Evolutionary conservation across 1,140 invertebrate species (phyloP).

Genomic region (Philopotamus ludificatus): DNA sequence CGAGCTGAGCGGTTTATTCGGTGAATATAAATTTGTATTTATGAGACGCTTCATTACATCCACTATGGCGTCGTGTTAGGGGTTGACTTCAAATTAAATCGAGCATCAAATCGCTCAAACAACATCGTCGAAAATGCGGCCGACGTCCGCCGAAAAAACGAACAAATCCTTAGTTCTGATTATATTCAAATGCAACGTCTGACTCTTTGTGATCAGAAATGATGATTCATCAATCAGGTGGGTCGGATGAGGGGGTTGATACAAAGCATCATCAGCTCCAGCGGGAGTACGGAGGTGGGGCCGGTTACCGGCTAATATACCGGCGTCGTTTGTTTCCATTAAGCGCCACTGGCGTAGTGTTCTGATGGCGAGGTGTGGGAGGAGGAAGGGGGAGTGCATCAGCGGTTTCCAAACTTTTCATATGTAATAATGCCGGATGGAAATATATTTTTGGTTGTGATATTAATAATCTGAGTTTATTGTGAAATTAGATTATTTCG

Average conservation of each 20-base stretch:
- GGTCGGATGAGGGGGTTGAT: constrained; percentile 12
- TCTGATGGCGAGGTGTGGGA: background rate
- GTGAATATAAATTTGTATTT: constrained; percentile 42
- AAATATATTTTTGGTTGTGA: background rate
- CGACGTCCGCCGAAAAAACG: background rate
- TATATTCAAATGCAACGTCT: background rate
- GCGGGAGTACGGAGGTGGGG: background rate
- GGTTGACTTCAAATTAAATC: background rate
- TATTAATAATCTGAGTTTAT: background rate
- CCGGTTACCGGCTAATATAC: constrained; percentile 33
- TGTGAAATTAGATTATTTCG: background rate
- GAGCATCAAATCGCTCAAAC: constrained; percentile 1
- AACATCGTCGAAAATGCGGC: background rate
- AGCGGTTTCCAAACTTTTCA: background rate
- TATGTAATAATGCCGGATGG: background rate
- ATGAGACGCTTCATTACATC: constrained; percentile 36
- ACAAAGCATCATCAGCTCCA: constrained; percentile 28
- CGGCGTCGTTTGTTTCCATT: constrained; percentile 40
- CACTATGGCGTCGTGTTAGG: background rate
- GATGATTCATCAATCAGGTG: constrained; percentile 32
- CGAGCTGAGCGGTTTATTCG: constrained; percentile 30
- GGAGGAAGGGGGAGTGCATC: constrained; percentile 10
- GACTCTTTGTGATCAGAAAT: background rate
- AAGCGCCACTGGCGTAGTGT: constrained; percentile 18
- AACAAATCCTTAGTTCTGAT: background rate